A percentile compares a stretch with the other conserved stretches of the same genome.
Evolutionary conservation across 2,113 vertebrate genomes (phyloP).

Genomic region (Phalacrocorax brasilianus): DNA sequence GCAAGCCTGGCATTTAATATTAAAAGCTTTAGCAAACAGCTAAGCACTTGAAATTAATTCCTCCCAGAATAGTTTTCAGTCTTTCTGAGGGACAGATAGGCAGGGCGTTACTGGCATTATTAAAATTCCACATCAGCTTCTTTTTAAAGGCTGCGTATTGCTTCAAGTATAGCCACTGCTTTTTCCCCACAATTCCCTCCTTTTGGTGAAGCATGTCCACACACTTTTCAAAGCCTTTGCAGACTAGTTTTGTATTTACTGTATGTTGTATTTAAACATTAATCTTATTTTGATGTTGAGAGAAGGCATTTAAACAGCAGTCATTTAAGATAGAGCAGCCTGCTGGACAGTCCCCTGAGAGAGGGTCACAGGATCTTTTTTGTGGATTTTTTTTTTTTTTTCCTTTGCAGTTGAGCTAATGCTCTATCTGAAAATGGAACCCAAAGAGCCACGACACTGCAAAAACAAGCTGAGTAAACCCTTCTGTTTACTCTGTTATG

Average conservation of each 20-base stretch:
- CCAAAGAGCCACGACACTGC: background rate
- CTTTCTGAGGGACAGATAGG: background rate
- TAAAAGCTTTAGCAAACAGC: background rate
- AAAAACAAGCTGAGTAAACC: background rate
- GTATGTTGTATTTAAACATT: conserved; percentile 36
- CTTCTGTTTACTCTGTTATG: background rate
- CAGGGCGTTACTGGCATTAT: background rate
- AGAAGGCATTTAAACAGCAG: conserved; percentile 38
- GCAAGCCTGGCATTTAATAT: background rate
- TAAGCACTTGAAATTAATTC: background rate
- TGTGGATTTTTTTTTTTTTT: background rate
- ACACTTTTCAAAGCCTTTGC: background rate
- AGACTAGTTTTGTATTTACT: conserved; percentile 44
- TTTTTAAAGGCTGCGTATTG: conserved; percentile 32
- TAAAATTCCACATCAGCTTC: conserved; percentile 25
- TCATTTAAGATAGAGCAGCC: background rate
- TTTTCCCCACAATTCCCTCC: background rate
- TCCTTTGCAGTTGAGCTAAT: background rate
- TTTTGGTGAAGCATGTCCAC: conserved; percentile 17
- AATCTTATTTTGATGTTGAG: conserved; percentile 17
- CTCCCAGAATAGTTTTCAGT: background rate
- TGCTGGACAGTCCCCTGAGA: background rate
- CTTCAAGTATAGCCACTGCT: conserved; percentile 33
- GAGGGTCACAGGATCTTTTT: background rate
- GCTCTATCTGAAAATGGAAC: conserved; percentile 17